These are phyloP conservation scores for Ictalurus punctatus DNA, from an alignment of 2,113 vertebrate species.

Conservation along the genomic window DNA sequence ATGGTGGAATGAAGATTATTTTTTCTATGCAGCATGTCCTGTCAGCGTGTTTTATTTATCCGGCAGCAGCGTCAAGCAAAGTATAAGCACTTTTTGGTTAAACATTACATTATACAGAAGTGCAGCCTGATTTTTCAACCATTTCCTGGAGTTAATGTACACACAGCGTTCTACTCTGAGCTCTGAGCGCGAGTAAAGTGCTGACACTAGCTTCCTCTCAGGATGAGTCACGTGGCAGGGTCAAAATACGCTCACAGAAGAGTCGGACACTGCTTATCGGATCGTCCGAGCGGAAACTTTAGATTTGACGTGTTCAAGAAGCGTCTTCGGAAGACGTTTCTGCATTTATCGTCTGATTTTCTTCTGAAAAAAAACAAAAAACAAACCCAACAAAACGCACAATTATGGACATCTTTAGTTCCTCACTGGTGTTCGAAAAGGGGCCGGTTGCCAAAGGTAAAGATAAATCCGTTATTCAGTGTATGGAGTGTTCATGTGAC, in stretches of 20 bases:
- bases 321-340: not conserved
- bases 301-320: not conserved
- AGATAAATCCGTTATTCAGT: constrained; percentile 64
- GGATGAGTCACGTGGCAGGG: constrained; percentile 70
- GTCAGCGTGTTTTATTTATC: not conserved
- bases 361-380: not conserved
- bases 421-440: constrained; percentile 60
- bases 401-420: constrained; percentile 57
- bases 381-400: too few species aligned
- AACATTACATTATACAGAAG: not conserved
- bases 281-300: not conserved
- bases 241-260: constrained; percentile 59
- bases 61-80: not conserved
- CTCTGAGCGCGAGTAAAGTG: constrained; percentile 66
- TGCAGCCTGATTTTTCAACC: not conserved
- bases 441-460: constrained; percentile 57
- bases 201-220: constrained; percentile 72
- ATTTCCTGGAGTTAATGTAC: constrained; percentile 23
- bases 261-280: not conserved
- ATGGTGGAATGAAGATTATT: not conserved
- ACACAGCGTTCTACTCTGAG: constrained; percentile 59
- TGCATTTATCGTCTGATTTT: not conserved
- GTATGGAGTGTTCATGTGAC: constrained; percentile 59
- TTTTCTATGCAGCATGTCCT: not conserved
- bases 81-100: not conserved